These are phyloP conservation scores for Chydorus sphaericus DNA, from an alignment of 2,888 invertebrate species.

Conservation along the genomic window DNA sequence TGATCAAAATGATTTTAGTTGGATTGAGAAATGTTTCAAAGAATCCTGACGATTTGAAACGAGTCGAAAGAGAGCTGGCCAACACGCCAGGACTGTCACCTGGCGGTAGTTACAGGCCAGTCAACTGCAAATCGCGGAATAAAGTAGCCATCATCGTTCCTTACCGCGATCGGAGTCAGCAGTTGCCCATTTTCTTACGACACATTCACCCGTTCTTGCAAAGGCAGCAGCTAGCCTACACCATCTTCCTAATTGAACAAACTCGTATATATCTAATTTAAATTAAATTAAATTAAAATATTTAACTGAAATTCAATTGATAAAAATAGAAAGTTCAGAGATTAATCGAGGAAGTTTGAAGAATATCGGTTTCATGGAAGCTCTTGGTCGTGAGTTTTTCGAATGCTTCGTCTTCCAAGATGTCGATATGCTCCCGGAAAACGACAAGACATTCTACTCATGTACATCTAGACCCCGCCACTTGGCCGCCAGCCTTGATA, in stretches of 20 bases:
- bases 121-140: conserved; percentile 56
- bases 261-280: conserved; percentile 39
- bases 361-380: conserved; percentile 91
- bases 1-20: too few relatives aligned
- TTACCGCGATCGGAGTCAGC: conserved; percentile 49
- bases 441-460: conserved; percentile 40
- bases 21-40: too few relatives aligned
- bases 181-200: conserved; percentile 71
- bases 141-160: conserved; percentile 87
- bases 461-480: conserved; percentile 42
- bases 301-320: not conserved
- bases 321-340: conserved; percentile 19
- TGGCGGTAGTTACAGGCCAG: conserved; percentile 72
- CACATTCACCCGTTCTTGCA: conserved; percentile 86
- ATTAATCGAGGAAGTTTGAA: conserved; percentile 92
- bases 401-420: conserved; percentile 43
- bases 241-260: conserved; percentile 85
- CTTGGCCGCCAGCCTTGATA: conserved; percentile 34
- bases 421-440: conserved; percentile 41
- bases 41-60: too few relatives aligned
- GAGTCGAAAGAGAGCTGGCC: too few relatives aligned
- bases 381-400: conserved; percentile 44
- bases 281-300: not conserved
- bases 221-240: conserved; percentile 84
- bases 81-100: conserved; percentile 40